Base-by-base conservation (phyloP, 2,797 vertebrate species). In the Microchirus variegatus region DNA sequence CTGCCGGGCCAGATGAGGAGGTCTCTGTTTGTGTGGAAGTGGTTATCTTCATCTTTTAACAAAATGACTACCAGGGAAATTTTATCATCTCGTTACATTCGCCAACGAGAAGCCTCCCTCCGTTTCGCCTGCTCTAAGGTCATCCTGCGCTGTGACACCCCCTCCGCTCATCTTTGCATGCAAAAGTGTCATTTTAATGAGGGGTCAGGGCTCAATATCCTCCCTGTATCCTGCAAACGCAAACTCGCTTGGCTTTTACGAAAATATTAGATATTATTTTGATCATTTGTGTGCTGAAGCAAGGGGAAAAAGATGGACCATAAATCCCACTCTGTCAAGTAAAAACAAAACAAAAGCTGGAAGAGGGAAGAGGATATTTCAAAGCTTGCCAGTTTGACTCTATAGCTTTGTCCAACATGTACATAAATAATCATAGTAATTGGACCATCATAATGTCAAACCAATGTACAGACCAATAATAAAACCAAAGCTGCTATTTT, bases 371-470 rank as follows among this genome's bases (percentile, higher is more conserved):
- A 22, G 59, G 41, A 49, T 19, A 36, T 51, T 47, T 67, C 2
- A 15, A 40, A 53, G 60, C 41, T 4, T 22, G 53, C 5, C 8
- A 46, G 53, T 66, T 67, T 65, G 63, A 74, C 69, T 74, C 62
- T 14, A 10, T 14, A 10, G 50, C 57, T 49, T 41, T 38, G 18
- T 22, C 50, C 72, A 80, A 68, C 59, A 61, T 18, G 40, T 63
- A 78, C 38, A 47, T 74, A 77, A 53, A 60, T 88, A 76, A 89
- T 90, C 83, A 73, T 70, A 63, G 45, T 89, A 91, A 91, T 89
- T 87, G 83, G 77, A 61, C 12, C 4, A 60, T 26, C 49, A 19
- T 58, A 68, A 81, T 71, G 70, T 83, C 72, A 51, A 46, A 43
- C 58, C 60, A 65, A 63, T 80, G 75, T 86, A 84, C 66, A 77